Conservation (phyloP, 2,113 vertebrate species). For the Thalassarche chlororhynchos region DNA sequence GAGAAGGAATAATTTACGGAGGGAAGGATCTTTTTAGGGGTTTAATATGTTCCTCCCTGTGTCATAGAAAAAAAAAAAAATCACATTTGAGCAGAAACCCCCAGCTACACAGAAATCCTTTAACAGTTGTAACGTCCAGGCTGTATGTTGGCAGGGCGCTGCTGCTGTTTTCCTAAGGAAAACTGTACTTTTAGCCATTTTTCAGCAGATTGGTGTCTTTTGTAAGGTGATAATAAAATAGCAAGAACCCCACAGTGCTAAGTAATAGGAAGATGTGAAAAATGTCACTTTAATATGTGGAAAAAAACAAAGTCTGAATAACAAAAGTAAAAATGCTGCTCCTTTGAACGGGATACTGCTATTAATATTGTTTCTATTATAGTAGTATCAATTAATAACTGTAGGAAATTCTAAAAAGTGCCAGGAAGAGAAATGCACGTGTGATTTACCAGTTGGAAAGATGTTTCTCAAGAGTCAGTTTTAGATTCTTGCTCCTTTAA, state of each 20-base stretch:
- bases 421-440: not conserved
- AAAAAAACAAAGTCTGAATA: not conserved
- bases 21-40: not conserved
- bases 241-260: not conserved
- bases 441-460: not conserved
- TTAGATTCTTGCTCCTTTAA: not conserved
- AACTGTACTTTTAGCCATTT: not conserved
- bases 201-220: not conserved
- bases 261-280: constrained; percentile 28
- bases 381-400: not conserved
- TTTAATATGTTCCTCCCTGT: not conserved
- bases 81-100: not conserved
- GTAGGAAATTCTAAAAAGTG: not conserved
- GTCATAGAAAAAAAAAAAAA: not conserved
- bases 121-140: not conserved
- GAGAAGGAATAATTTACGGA: not conserved
- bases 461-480: not conserved
- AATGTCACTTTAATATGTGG: not conserved
- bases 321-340: not conserved
- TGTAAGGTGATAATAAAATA: constrained; percentile 24
- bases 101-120: not conserved
- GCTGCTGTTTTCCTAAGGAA: constrained; percentile 13
- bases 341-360: not conserved
- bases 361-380: not conserved
- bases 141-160: not conserved